Conservation (phyloP, 2,888 invertebrate species). For the Leptinotarsa rubiginosa region DNA sequence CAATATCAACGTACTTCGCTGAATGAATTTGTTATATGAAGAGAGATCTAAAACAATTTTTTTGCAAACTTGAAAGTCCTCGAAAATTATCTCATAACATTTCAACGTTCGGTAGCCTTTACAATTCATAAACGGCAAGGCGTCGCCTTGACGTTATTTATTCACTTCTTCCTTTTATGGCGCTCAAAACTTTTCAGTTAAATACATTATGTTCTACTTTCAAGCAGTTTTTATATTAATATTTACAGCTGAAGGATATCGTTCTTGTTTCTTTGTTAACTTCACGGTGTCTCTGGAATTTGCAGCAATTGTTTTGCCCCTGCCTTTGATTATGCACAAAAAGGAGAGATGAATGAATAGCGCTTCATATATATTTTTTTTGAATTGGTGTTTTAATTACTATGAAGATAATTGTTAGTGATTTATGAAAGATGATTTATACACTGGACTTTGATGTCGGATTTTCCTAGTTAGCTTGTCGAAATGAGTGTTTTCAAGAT, state of each 20-base stretch:
- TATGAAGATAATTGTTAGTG: background rate
- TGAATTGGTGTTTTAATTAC: background rate
- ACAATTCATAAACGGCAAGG: constrained; percentile 25
- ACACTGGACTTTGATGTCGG: background rate
- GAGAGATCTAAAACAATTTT: too few species aligned
- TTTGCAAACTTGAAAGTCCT: background rate
- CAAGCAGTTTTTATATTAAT: constrained; percentile 38
- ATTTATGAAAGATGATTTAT: background rate
- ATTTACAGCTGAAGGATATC: constrained; percentile 33
- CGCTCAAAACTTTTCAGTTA: constrained; percentile 36
- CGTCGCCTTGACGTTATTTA: constrained; percentile 28
- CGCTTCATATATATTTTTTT: background rate
- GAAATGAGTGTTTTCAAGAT: too few species aligned
- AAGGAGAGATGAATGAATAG: constrained; percentile 6
- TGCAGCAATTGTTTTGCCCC: constrained; percentile 25
- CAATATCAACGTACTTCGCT: too few species aligned
- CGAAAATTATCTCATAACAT: background rate
- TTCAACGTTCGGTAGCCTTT: background rate
- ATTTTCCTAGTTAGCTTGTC: too few species aligned
- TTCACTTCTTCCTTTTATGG: constrained; percentile 29
- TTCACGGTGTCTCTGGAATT: constrained; percentile 26
- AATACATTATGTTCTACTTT: constrained; percentile 38
- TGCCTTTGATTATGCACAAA: constrained; percentile 16
- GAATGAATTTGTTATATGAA: too few species aligned
- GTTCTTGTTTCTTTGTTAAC: constrained; percentile 29